These are phyloP conservation scores for Neolamprologus fasciatus DNA, from an alignment of 2,113 vertebrate species.

Conservation along the genomic window DNA sequence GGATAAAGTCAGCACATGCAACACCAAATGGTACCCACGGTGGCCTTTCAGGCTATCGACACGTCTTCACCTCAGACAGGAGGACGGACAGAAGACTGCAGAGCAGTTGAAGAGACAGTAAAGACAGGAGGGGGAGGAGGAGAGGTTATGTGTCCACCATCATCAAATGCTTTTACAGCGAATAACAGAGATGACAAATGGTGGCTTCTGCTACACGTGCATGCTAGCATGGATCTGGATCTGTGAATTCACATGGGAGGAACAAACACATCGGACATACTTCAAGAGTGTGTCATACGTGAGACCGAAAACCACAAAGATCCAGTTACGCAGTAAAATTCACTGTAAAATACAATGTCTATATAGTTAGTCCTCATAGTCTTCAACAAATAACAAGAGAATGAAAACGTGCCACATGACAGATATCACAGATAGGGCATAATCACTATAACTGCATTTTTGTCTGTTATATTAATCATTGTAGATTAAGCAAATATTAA, in stretches of 20 bases:
- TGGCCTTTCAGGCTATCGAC: neutral
- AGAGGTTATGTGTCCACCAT: neutral
- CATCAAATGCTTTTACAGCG: neutral
- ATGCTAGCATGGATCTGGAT: neutral
- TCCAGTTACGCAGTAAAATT: neutral
- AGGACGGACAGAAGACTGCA: neutral
- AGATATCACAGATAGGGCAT: neutral
- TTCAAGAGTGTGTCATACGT: conserved; percentile 18
- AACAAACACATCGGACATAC: conserved; percentile 20
- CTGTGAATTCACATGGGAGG: neutral
- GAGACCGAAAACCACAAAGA: neutral
- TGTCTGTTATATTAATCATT: neutral
- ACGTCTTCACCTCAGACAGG: conserved; percentile 1
- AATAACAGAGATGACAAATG: conserved; percentile 36
- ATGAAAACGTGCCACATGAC: neutral
- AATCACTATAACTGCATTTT: neutral
- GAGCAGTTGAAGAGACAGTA: neutral
- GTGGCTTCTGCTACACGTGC: conserved; percentile 14
- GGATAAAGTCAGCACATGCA: conserved; percentile 2
- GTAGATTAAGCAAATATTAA: neutral
- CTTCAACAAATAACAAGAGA: neutral
- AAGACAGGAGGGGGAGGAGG: neutral
- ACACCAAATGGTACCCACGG: conserved; percentile 18
- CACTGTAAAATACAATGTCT: neutral
- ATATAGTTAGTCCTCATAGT: neutral